phyloP scores from a whole-genome alignment of 2,888 invertebrate species.

The Oscheius sp. region DNA sequence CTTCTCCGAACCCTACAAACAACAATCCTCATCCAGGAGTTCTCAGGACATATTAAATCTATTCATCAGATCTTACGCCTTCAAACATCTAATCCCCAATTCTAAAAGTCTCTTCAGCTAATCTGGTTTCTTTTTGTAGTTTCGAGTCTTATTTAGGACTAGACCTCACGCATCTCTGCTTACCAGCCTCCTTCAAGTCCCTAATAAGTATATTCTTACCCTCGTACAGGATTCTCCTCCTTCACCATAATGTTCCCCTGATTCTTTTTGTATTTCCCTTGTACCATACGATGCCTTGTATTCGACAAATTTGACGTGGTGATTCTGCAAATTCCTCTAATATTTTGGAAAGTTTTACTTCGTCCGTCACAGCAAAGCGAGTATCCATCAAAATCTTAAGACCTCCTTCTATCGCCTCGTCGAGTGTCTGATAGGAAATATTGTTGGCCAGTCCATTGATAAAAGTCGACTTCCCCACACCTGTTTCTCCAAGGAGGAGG shows the following conservation, averaged over 20 bases:
- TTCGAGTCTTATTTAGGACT: too few relatives aligned
- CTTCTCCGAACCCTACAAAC: too few relatives aligned
- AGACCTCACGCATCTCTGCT: too few relatives aligned
- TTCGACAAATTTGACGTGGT: not conserved
- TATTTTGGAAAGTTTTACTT: not conserved
- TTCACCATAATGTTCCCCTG: not conserved
- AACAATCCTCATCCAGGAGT: too few relatives aligned
- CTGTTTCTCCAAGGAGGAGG: constrained; percentile 30
- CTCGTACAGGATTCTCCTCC: not conserved
- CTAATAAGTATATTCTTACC: not conserved
- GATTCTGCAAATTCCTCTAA: not conserved
- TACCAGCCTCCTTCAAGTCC: too few relatives aligned
- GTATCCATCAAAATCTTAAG: not conserved
- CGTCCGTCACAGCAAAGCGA: not conserved
- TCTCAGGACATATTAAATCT: too few relatives aligned
- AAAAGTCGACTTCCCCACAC: constrained; percentile 17
- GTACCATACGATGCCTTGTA: not conserved
- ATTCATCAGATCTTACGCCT: too few relatives aligned
- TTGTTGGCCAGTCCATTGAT: constrained; percentile 2
- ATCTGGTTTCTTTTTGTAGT: not conserved
- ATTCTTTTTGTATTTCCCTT: too few relatives aligned
- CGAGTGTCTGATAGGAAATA: not conserved
- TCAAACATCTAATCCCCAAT: not conserved
- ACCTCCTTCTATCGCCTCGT: not conserved
- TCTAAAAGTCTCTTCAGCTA: not conserved